Base-by-base conservation (phyloP, 2,113 vertebrate species). In the Silurus asotus region DNA sequence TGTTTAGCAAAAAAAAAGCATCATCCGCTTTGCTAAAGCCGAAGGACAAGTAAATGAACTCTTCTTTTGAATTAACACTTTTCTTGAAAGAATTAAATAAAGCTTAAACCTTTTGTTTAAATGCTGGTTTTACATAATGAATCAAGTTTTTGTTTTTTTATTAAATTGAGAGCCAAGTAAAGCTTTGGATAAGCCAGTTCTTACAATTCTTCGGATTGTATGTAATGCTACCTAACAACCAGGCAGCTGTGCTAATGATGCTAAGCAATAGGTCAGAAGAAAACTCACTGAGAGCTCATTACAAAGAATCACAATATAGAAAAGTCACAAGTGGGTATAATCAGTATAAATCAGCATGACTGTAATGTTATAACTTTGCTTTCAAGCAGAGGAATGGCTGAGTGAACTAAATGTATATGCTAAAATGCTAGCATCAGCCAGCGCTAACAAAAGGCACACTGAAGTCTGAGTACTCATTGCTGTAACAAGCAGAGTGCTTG, bases 401-500 rank as follows among this genome's bases (percentile, higher is more conserved):
- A 78, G 53, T 58, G 25, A 14, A 14, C 55, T 37, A 58, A 78
- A 58, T 58, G 15, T 61, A 79, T 59, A 79, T 58, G 53, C 53
- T 58, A 58, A 78, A 58, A 58, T 78, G 53, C 75, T 78, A 78
- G 28, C 51, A 55, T n/a, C 49, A 77, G 74, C 20, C n/a, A 78
- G 53, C 7, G 3, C 53, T 78, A 7, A 58, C 51, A 58, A 14
- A 58, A 58, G 19, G 53, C 53, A 78, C 76, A 56, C 14, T 37
- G 14, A 6, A 9, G 76, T 28, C 51, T 48, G 51, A 0, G 2
- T 56, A 13, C 75, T 77, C 3, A 4, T 6, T 9, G 13, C 75
- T 77, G 14, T 77, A 14, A 25, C 49, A 53, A 76, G 75, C 25
- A 58, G 53, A 25, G n/a, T 37, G 55, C 55, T 56, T 58, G 55